Base-by-base conservation (phyloP, 2,888 invertebrate species). In the Ernsta delagoae region DNA sequence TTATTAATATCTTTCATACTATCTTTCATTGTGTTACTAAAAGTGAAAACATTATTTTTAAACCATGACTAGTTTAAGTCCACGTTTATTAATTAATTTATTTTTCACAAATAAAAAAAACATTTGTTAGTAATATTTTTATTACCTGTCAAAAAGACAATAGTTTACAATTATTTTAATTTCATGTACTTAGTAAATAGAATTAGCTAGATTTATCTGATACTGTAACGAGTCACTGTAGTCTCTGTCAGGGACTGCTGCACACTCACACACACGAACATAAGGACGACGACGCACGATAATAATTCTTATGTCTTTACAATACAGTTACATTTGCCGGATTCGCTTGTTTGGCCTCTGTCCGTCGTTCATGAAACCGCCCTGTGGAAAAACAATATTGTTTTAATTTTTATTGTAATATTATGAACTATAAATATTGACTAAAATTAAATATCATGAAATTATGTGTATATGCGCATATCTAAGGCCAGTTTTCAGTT, bases 171-270 rank as follows among this genome's bases (percentile, higher is more conserved):
- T 89, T 83, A 89, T 89, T 84, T 84, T 81, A 81, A 85, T 83
- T 85, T 78, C 83, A 84, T 91, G 92, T 90, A 91, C 93, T 93
- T 92, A 92, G 92, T 92, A 92, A 92, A 92, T 93, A 93, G 85
- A 93, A 93, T 92, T 93, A 87, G 83, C 91, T 92, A 92, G 85
- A 89, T 92, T 90, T 87, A 85, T 83, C 73, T 75, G 81, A 81
- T 82, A 83, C 80, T 81, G 81, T 83, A 84, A 84, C 69, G 59
- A 59, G 69, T 64, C 69, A 69, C 69, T 69, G 69, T 69, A 69
- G 69, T 87, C 88, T 87, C 84, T 87, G 83, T 82, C 63, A 59
- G 63, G 63, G 69, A 69, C 69, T 59, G 85, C 85, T 74, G 83
- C 83, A 83, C 86, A 88, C 89, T 85, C 88, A 84, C 88, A 86